A percentile compares a stretch with the other conserved stretches of the same genome.
Evolutionary conservation across 1,140 invertebrate species (phyloP).

Genomic region (Trachelipus rathkii): DNA sequence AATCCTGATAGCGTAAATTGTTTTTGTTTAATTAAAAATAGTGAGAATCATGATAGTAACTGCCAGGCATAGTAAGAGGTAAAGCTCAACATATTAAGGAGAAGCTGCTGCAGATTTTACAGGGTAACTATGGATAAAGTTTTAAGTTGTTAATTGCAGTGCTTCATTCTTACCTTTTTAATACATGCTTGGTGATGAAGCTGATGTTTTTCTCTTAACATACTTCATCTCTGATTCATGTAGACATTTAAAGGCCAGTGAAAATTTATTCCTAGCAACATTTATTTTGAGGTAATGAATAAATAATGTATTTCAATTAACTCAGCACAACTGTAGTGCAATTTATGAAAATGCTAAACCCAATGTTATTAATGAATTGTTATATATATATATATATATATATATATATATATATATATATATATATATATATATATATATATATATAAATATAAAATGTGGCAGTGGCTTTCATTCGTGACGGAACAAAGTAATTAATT

Average conservation of each 20-base stretch:
- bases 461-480: too few species aligned
- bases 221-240: too few species aligned
- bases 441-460: background rate
- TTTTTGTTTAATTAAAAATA: background rate
- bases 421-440: background rate
- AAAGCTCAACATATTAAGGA: background rate
- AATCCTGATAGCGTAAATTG: background rate
- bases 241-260: too few species aligned
- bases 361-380: background rate
- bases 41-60: background rate
- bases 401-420: slow-evolving; percentile 6
- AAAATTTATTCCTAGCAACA: too few species aligned
- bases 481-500: too few species aligned
- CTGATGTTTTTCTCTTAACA: too few species aligned
- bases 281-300: too few species aligned
- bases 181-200: background rate
- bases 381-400: slow-evolving; percentile 13
- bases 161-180: too few species aligned
- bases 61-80: background rate
- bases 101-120: background rate
- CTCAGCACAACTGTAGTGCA: too few species aligned
- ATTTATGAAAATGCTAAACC: too few species aligned
- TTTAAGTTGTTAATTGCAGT: background rate
- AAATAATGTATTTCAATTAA: too few species aligned
- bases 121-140: slow-evolving; percentile 1